Conservation (phyloP, 2,113 vertebrate species). For the Circaetus gallicus region DNA sequence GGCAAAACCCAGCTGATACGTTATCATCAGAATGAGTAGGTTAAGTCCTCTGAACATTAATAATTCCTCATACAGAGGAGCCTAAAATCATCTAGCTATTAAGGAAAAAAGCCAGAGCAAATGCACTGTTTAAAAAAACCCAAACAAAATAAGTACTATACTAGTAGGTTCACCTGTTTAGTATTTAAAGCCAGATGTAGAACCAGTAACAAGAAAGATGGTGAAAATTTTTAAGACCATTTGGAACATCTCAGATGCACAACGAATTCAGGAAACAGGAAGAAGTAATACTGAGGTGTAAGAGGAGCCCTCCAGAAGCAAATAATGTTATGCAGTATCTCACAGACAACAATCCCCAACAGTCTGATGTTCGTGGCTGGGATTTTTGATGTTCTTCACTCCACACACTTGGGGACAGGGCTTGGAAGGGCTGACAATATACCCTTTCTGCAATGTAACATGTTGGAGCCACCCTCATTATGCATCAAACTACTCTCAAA, state of each 20-base stretch:
- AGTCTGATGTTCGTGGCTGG: not conserved
- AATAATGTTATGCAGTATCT: not conserved
- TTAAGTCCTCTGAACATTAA: not conserved
- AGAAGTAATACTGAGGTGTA: not conserved
- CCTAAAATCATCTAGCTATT: not conserved
- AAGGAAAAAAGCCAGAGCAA: not conserved
- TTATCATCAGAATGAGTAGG: too few relatives aligned
- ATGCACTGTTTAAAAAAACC: not conserved
- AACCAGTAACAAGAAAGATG: not conserved
- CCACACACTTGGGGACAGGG: not conserved
- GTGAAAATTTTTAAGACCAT: not conserved
- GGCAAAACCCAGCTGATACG: not conserved
- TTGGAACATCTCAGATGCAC: not conserved
- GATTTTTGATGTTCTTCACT: not conserved
- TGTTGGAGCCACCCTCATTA: not conserved
- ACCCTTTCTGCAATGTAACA: not conserved
- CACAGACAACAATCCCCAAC: not conserved
- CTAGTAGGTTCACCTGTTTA: not conserved
- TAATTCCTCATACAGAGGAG: not conserved
- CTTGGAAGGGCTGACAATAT: not conserved
- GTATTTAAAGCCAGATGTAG: not conserved
- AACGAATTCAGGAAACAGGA: not conserved
- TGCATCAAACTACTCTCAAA: not conserved
- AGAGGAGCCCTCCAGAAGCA: not conserved
- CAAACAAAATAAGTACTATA: not conserved